phyloP scores from a whole-genome alignment of 2,888 invertebrate species.

The Standfussiana lucernea region DNA sequence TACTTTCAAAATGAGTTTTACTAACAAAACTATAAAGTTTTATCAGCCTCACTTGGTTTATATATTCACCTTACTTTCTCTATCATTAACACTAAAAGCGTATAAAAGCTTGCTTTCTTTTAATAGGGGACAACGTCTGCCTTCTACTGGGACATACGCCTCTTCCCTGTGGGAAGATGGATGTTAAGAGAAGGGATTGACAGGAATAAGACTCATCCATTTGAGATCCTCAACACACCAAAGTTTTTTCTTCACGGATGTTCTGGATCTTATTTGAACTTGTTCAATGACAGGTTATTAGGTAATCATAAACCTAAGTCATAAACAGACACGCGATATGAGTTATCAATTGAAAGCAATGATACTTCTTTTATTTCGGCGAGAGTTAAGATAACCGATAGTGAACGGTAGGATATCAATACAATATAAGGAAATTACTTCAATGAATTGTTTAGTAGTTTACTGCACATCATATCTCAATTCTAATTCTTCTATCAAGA shows the following conservation, averaged over 20 bases:
- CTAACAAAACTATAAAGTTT: neutral
- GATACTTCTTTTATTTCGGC: conserved; percentile 16
- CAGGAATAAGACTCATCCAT: neutral
- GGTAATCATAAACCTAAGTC: too few relatives aligned
- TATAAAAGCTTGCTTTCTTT: neutral
- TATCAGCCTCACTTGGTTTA: neutral
- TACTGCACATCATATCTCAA: conserved; percentile 6
- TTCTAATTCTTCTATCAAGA: too few relatives aligned
- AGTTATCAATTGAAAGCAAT: conserved; percentile 26
- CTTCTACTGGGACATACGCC: neutral
- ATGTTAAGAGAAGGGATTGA: neutral
- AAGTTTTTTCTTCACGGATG: neutral
- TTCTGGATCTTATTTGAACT: neutral
- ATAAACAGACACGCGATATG: conserved; percentile 21
- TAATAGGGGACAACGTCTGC: neutral
- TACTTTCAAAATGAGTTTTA: neutral
- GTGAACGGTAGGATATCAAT: neutral
- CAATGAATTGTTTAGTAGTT: conserved; percentile 4
- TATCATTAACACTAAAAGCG: too few relatives aligned
- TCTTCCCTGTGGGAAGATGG: neutral
- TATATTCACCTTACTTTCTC: neutral
- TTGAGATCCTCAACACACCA: neutral
- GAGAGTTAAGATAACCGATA: conserved; percentile 18
- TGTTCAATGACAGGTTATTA: conserved; percentile 27
- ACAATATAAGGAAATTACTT: conserved; percentile 13